phyloP scores from a whole-genome alignment of 2,113 vertebrate species.

The Aepyceros melampus region DNA sequence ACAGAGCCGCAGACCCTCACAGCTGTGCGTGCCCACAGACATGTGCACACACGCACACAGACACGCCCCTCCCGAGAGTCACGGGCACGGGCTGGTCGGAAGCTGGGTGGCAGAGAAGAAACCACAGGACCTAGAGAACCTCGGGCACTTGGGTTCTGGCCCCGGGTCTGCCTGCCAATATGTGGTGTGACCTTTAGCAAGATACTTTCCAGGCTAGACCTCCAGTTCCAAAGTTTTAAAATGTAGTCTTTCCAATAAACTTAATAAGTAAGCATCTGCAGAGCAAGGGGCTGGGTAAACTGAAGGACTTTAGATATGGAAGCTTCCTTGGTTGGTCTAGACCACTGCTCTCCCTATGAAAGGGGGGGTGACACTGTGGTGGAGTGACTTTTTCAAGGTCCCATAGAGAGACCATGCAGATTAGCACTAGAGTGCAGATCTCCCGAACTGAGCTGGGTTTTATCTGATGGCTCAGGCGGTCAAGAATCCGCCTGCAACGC shows the following conservation, averaged over 20 bases:
- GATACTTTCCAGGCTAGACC: neutral
- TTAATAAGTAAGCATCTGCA: neutral
- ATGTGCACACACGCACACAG: neutral
- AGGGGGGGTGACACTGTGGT: neutral
- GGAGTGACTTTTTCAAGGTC: neutral
- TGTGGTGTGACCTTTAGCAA: neutral
- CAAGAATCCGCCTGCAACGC: neutral
- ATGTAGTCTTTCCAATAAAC: neutral
- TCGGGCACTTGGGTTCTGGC: neutral
- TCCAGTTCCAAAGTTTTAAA: neutral
- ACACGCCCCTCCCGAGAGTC: neutral
- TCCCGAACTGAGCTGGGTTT: neutral
- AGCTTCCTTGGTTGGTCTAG: neutral
- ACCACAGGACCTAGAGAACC: neutral
- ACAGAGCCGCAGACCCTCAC: no score
- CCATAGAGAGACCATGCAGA: neutral
- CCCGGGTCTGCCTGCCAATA: neutral
- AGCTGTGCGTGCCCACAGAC: neutral
- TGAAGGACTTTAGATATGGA: neutral
- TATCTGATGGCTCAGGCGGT: neutral
- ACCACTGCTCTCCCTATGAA: neutral
- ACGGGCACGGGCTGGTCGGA: fast-evolving
- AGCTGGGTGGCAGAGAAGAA: neutral
- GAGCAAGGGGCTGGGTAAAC: neutral
- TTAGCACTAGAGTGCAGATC: neutral